These are phyloP conservation scores for Phenganax stokvisi DNA, from an alignment of 92 coral and sea anemone species.

Conservation along the genomic window DNA sequence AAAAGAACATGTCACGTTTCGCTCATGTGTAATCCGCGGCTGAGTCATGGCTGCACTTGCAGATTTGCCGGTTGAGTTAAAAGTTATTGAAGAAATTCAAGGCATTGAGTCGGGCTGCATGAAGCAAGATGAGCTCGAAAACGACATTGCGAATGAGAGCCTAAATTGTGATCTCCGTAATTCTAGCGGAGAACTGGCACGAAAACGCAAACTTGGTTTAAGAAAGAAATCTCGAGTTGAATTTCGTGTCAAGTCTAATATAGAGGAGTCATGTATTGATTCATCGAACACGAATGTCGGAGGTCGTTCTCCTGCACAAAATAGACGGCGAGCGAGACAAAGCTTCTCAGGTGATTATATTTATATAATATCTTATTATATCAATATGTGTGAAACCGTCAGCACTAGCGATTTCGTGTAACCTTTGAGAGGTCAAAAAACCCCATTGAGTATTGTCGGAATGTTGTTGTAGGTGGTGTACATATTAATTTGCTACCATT, in stretches of 20 bases:
- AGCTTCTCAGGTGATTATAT: conserved; percentile 11
- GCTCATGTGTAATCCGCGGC: no score
- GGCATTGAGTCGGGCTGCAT: neutral
- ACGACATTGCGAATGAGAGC: neutral
- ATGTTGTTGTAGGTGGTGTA: no score
- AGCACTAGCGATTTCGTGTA: no score
- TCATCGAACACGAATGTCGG: neutral
- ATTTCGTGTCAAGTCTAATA: conserved; percentile 11
- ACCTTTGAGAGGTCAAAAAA: no score
- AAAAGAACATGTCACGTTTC: no score
- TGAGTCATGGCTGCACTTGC: no score
- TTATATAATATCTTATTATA: no score
- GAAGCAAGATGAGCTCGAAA: neutral
- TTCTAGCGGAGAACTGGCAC: neutral
- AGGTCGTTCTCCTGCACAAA: neutral
- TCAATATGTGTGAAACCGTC: no score
- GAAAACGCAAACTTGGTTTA: neutral
- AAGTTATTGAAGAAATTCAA: neutral
- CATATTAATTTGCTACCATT: no score
- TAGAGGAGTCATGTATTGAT: conserved; percentile 1
- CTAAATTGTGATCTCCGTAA: neutral
- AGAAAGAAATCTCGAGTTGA: conserved; percentile 18
- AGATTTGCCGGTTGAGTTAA: neutral
- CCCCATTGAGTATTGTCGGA: no score
- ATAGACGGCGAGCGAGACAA: conserved; percentile 11